phyloP scores from a whole-genome alignment of 2,113 vertebrate genomes.

The Telmatochromis brachygnathus region DNA sequence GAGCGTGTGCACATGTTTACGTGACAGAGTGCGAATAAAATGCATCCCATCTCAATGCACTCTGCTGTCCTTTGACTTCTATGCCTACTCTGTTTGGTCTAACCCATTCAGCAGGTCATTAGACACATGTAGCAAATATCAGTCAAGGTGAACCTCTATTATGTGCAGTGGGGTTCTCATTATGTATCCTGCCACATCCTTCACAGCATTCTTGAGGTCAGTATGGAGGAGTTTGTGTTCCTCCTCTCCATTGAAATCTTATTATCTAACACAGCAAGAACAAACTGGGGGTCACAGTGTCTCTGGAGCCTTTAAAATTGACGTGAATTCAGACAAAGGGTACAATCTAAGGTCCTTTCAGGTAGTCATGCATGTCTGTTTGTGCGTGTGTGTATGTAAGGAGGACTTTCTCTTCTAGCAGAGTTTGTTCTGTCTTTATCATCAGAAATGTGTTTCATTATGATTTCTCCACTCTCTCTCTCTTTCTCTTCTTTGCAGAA shows the following conservation, averaged over 20 bases:
- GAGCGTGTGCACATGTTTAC: neutral
- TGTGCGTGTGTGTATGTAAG: neutral
- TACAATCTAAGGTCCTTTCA: neutral
- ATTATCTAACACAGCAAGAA: constrained; percentile 18
- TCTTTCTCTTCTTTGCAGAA: constrained; percentile 71
- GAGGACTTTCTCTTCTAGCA: neutral
- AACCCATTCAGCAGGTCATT: neutral
- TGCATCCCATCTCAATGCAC: neutral
- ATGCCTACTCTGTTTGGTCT: neutral
- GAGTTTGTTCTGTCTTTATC: neutral
- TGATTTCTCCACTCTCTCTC: neutral
- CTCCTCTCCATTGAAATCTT: constrained; percentile 8
- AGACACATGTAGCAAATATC: neutral
- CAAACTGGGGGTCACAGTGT: constrained; percentile 5
- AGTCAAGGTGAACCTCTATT: constrained; percentile 11
- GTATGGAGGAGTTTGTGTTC: neutral
- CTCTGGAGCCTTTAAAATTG: constrained; percentile 18
- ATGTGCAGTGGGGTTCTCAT: neutral
- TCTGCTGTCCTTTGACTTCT: neutral
- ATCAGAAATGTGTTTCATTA: neutral
- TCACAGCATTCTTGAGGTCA: neutral
- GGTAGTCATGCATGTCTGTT: neutral
- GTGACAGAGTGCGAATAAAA: neutral
- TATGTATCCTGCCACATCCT: constrained; percentile 6
- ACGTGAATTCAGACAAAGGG: constrained; percentile 11